Evolutionary conservation across 2,888 invertebrate species (phyloP).

Genomic region (Sinhomidia bicolor): DNA sequence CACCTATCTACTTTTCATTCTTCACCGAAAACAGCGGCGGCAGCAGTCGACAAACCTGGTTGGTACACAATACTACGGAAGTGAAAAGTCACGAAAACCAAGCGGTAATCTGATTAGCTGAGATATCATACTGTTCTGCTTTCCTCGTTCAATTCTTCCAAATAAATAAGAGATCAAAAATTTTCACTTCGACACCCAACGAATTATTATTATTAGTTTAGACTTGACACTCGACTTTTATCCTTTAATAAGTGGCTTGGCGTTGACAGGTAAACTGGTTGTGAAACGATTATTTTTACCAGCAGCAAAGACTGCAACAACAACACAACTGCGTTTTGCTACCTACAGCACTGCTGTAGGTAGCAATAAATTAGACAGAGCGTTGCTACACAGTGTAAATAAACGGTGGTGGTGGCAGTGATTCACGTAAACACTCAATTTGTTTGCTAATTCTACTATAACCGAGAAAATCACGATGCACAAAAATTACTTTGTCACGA

Average conservation of each 20-base stretch:
- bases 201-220: background rate
- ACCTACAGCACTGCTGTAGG: too few relatives aligned
- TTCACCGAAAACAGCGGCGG: too few relatives aligned
- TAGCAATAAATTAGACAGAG: too few relatives aligned
- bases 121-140: background rate
- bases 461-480: background rate
- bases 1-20: too few relatives aligned
- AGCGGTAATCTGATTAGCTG: conserved; percentile 19
- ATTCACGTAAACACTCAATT: too few relatives aligned
- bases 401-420: too few relatives aligned
- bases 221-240: background rate
- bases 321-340: too few relatives aligned
- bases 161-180: background rate
- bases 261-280: background rate
- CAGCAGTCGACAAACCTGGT: too few relatives aligned
- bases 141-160: background rate
- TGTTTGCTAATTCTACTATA: too few relatives aligned
- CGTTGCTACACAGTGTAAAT: too few relatives aligned
- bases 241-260: background rate
- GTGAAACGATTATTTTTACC: background rate
- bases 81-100: conserved; percentile 32
- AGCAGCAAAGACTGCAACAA: too few relatives aligned
- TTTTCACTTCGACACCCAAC: background rate
- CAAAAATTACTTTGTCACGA: background rate
- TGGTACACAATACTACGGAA: background rate